phyloP scores from a whole-genome alignment of 2,113 vertebrate genomes.

The Phylloscopus trochiloides region DNA sequence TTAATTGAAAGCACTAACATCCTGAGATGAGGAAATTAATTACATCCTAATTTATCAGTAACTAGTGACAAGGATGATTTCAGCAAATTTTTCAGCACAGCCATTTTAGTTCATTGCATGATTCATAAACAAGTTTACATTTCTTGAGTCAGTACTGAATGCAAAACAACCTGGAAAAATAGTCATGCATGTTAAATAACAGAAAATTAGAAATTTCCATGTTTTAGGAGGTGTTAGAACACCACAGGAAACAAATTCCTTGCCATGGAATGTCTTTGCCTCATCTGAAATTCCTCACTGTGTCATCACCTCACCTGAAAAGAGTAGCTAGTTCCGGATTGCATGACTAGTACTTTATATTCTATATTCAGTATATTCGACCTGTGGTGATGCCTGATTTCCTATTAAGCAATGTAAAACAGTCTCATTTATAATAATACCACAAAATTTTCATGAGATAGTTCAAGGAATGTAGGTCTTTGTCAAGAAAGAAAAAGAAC shows the following conservation, averaged over 20 bases:
- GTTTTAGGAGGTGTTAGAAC: neutral
- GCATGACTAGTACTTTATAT: neutral
- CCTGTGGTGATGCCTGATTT: neutral
- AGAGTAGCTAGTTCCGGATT: neutral
- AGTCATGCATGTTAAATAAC: neutral
- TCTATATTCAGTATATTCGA: neutral
- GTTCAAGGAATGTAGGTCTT: neutral
- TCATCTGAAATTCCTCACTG: neutral
- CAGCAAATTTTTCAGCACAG: neutral
- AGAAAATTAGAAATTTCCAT: neutral
- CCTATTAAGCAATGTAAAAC: neutral
- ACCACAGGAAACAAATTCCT: neutral
- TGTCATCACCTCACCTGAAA: neutral
- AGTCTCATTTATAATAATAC: neutral
- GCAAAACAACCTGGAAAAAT: neutral
- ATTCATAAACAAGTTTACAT: neutral
- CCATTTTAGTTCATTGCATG: neutral
- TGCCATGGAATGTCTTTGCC: neutral
- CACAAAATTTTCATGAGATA: neutral
- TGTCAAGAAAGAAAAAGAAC: fast-evolving
- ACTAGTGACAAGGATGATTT: neutral
- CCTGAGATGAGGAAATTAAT: neutral
- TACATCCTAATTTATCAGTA: neutral
- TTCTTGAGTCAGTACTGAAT: neutral
- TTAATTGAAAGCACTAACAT: neutral